Percentiles rank a stretch among this genome's conserved stretches.
Evolutionary conservation across 2,113 vertebrate species (phyloP).

Genomic region (Choloepus hoffmanni): DNA sequence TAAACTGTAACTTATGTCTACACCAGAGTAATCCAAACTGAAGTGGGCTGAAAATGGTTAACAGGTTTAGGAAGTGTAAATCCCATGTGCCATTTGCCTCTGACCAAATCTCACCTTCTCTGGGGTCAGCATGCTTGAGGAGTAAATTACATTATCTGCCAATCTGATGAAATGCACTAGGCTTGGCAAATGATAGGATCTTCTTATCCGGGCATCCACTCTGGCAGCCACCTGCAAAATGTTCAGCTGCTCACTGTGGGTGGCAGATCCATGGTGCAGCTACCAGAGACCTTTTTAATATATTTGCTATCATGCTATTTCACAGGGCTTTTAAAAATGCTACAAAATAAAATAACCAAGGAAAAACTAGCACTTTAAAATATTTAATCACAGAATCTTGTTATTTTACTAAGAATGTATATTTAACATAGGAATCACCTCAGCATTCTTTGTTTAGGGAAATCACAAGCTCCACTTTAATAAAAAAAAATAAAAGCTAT

Average conservation of each 20-base stretch:
- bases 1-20: not conserved
- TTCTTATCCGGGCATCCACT: slow-evolving; percentile 15
- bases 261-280: no score
- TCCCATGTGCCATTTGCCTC: not conserved
- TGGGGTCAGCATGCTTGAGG: not conserved
- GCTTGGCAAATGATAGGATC: not conserved
- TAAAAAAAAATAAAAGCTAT: slow-evolving; percentile 1
- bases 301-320: not conserved
- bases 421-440: not conserved
- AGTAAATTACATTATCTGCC: not conserved
- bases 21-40: not conserved
- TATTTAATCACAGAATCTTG: not conserved
- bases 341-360: slow-evolving; percentile 14
- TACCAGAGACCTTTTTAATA: not conserved
- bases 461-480: not conserved
- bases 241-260: not conserved
- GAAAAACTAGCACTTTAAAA: not conserved
- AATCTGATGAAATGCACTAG: not conserved
- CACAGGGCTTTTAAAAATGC: not conserved
- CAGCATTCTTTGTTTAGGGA: slow-evolving; percentile 9
- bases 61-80: not conserved
- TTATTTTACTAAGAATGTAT: slow-evolving; percentile 23
- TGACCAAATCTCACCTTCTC: not conserved
- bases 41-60: not conserved
- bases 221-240: not conserved